A percentile compares a stretch with the other conserved stretches of the same genome.
phyloP scores from a whole-genome alignment of 2,888 invertebrate species.

The Scelioninae gen. 2 region DNA sequence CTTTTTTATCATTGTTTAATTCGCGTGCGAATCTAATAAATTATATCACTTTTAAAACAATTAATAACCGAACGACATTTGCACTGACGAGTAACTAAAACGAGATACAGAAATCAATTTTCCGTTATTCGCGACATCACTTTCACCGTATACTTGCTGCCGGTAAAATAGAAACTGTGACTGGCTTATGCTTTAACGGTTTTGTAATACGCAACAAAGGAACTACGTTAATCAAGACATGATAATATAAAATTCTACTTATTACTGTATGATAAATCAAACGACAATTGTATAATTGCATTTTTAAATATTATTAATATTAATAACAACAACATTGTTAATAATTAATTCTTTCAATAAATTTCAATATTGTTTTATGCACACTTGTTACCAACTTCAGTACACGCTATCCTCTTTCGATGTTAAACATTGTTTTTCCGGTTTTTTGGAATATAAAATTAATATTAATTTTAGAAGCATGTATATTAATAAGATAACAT shows the following conservation, averaged over 20 bases:
- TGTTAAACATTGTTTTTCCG: too few species aligned
- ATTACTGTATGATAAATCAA: neutral
- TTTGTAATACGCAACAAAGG: neutral
- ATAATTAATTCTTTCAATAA: too few species aligned
- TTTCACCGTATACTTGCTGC: neutral
- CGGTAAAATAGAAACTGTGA: neutral
- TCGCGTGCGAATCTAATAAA: too few species aligned
- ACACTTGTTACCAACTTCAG: constrained; percentile 4
- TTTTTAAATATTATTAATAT: neutral
- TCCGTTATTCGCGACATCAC: too few species aligned
- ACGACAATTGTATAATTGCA: neutral
- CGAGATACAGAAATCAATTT: too few species aligned
- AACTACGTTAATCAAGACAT: neutral
- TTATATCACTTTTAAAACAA: too few species aligned
- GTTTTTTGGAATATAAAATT: too few species aligned
- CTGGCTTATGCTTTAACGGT: neutral
- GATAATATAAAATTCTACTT: neutral
- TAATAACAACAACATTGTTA: neutral
- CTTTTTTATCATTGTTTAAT: too few species aligned
- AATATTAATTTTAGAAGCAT: too few species aligned
- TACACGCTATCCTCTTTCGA: neutral
- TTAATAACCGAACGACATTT: too few species aligned
- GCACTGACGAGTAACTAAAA: too few species aligned
- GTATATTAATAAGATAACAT: constrained; percentile 47
- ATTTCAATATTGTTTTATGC: too few species aligned